Evolutionary conservation across 2,113 vertebrate genomes (phyloP).

Genomic region (Lophochroa leadbeateri): DNA sequence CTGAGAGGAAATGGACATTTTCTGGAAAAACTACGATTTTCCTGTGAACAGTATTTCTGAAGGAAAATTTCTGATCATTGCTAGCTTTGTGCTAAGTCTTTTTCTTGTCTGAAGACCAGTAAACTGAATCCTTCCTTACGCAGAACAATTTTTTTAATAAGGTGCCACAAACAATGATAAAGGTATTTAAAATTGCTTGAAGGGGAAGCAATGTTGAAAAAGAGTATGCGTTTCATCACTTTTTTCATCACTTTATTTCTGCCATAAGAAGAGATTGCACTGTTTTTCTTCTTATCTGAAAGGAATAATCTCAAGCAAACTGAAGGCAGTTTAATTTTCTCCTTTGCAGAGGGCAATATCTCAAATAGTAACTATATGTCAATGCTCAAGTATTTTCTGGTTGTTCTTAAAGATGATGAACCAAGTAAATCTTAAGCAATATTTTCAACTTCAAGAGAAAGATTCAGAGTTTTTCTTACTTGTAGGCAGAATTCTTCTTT

Average conservation of each 20-base stretch:
- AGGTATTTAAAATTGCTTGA: conserved; percentile 25
- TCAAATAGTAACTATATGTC: conserved; percentile 13
- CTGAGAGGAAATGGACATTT: not conserved
- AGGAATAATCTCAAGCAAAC: conserved; percentile 40
- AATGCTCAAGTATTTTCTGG: not conserved
- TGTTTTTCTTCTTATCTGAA: conserved; percentile 33
- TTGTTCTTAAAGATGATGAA: not conserved
- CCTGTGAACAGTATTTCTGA: not conserved
- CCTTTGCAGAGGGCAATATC: conserved; percentile 16
- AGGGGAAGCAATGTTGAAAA: not conserved
- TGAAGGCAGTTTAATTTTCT: conserved; percentile 56
- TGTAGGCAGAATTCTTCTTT: not conserved
- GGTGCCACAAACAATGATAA: conserved; percentile 15
- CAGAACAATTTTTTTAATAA: not conserved
- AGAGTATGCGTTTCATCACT: not conserved
- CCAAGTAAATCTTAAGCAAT: not conserved
- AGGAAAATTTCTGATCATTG: not conserved
- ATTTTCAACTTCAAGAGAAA: not conserved
- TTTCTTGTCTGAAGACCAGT: not conserved
- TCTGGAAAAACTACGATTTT: not conserved
- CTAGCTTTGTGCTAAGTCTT: not conserved
- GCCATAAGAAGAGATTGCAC: not conserved
- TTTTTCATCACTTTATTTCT: conserved; percentile 44
- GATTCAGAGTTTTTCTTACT: not conserved
- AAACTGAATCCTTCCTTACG: not conserved